Percentiles rank a stretch among this genome's conserved stretches.
phyloP scores from a whole-genome alignment of 2,888 invertebrate species.

The Camponotus fellah region DNA sequence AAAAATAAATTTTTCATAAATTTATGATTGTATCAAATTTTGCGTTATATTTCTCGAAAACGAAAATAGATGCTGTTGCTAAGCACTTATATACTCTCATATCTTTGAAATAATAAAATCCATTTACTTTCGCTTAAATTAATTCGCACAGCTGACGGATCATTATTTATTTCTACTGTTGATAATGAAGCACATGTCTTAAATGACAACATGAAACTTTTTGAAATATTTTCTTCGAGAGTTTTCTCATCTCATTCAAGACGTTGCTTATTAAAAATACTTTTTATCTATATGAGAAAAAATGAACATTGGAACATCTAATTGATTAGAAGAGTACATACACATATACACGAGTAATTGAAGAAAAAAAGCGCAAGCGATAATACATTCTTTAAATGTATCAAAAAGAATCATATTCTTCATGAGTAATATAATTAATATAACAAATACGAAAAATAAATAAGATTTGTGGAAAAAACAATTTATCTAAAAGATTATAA shows the following conservation, averaged over 20 bases:
- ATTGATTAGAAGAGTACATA: neutral
- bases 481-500: neutral
- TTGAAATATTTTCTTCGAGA: neutral
- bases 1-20: slow-evolving; percentile 32
- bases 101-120: neutral
- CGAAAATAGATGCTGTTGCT: neutral
- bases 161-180: slow-evolving; percentile 25
- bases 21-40: slow-evolving; percentile 32
- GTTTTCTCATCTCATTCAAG: neutral
- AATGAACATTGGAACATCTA: neutral
- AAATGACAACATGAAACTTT: neutral
- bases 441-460: neutral
- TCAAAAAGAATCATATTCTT: neutral
- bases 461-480: neutral
- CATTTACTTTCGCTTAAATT: slow-evolving; percentile 13
- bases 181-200: slow-evolving; percentile 14
- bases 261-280: neutral
- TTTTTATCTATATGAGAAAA: neutral
- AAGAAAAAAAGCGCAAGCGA: neutral
- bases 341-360: neutral
- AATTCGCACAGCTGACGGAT: neutral
- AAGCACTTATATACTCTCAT: neutral
- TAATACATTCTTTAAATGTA: neutral
- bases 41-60: slow-evolving; percentile 19
- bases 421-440: neutral